A percentile compares a stretch with the other conserved stretches of the same genome.
phyloP scores from a whole-genome alignment of 2,113 vertebrate species.

The Oostethus manadensis region DNA sequence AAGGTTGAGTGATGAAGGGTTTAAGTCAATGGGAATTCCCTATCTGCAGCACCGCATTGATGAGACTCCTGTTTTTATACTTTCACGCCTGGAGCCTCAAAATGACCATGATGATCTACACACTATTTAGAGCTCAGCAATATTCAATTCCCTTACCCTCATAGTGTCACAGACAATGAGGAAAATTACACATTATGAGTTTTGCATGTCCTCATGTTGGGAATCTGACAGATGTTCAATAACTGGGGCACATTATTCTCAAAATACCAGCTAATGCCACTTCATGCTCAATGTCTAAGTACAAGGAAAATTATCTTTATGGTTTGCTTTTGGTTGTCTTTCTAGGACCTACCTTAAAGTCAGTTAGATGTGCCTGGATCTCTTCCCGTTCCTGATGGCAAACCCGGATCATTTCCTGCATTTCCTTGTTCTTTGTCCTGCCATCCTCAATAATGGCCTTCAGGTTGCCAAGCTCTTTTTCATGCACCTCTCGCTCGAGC shows the following conservation, averaged over 20 bases:
- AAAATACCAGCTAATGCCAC: slow-evolving; percentile 5
- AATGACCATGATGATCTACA: slow-evolving; percentile 29
- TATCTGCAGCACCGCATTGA: slow-evolving; percentile 38
- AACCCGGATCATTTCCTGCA: slow-evolving; percentile 72
- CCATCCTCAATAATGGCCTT: slow-evolving; percentile 66
- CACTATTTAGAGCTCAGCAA: slow-evolving; percentile 45
- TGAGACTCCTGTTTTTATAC: slow-evolving; percentile 52
- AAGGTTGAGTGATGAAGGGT: slow-evolving; percentile 8
- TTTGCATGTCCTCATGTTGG: slow-evolving; percentile 34
- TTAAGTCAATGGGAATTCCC: slow-evolving; percentile 25
- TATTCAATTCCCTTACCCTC: slow-evolving; percentile 37
- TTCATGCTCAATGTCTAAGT: too few relatives aligned
- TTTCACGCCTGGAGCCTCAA: slow-evolving; percentile 50
- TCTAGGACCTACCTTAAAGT: slow-evolving; percentile 73
- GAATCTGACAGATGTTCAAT: slow-evolving; percentile 50
- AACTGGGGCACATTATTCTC: slow-evolving; percentile 31
- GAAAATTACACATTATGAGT: slow-evolving; percentile 34
- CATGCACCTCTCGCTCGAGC: slow-evolving; percentile 82
- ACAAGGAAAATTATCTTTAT: not conserved
- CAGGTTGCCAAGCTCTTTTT: slow-evolving; percentile 76
- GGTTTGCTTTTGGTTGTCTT: not conserved
- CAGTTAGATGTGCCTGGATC: slow-evolving; percentile 70
- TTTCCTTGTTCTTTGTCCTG: slow-evolving; percentile 69
- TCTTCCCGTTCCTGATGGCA: slow-evolving; percentile 78
- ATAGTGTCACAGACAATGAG: slow-evolving; percentile 26